Evolutionary conservation across 2,888 invertebrate genomes (phyloP).

Genomic region (Biston stratarius): DNA sequence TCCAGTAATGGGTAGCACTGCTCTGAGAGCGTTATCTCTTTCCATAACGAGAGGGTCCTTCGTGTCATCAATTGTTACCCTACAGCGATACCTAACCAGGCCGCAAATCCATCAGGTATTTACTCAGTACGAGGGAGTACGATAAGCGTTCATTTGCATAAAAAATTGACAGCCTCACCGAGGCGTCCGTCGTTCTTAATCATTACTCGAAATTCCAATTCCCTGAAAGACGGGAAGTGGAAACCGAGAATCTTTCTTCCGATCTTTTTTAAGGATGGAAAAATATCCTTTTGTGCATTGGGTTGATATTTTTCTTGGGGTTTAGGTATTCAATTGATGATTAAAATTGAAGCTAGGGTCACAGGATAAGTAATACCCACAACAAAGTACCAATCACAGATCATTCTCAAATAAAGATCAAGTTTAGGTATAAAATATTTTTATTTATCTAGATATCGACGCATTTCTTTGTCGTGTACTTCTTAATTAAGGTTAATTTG

Average conservation of each 20-base stretch:
- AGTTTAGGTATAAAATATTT: too few relatives aligned
- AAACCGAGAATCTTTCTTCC: conserved; percentile 42
- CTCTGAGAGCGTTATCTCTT: too few relatives aligned
- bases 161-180: conserved; percentile 60
- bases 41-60: neutral
- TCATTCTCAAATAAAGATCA: too few relatives aligned
- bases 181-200: conserved; percentile 61
- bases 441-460: too few relatives aligned
- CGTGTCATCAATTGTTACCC: neutral
- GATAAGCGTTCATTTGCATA: conserved; percentile 55
- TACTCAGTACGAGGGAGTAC: conserved; percentile 17
- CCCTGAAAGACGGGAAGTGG: conserved; percentile 45
- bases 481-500: too few relatives aligned
- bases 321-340: neutral
- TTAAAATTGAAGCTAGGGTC: neutral
- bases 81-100: conserved; percentile 5
- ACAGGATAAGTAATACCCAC: too few relatives aligned
- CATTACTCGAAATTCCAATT: conserved; percentile 53
- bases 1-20: too few relatives aligned
- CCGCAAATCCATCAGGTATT: conserved; percentile 23
- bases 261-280: conserved; percentile 29
- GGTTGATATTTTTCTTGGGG: neutral
- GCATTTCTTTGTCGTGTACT: too few relatives aligned
- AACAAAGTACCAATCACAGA: too few relatives aligned
- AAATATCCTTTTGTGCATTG: conserved; percentile 22